Base-by-base conservation (phyloP, 30 jellyfish, hydroid and myxozoan genomes). In the Aurelia sp. region DNA sequence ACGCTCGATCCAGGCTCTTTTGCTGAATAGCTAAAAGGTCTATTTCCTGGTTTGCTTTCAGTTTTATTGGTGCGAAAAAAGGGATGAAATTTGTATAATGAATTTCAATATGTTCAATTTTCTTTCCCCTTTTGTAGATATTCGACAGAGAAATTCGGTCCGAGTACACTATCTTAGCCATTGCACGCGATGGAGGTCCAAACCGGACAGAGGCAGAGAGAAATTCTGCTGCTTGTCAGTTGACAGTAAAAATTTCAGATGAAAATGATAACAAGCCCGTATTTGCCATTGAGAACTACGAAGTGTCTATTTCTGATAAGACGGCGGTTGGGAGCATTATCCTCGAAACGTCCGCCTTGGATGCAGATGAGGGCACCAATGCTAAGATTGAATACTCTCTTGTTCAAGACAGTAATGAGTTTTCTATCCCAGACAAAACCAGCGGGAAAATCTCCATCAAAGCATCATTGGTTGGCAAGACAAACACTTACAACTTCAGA, bases 101-200 rank as follows among this genome's bases (percentile, higher is more conserved):
- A 2, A 27, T 27, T 38, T 38, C 7, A 13, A 0, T 44, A 16
- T 44, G 13, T 8, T 44, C 15, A 44, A 5, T 44, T 44, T 44
- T 44, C 55, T 3, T 44, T 13, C 15, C 15, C 55, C 9, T 44
- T 44, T 44, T 44, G 3, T 16, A 88, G 88, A 67, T 73, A 55
- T 90, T 95, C 77, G 98, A 95, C 63, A 92, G 99, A 30, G 99
- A 95, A 69, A 71, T 75, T 41, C 78, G 86, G 51, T 74, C 92
- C 10, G 73, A 81, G 20, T 85, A 95, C 73, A 90, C 95, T 30
- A 89, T 95, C 40, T 64, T 95, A n/a, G 97, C 81, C 6, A 95
- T 95, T 63, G 99, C 99, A 9, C 86, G 86, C 9, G 99, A 95
- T 75, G 99, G 99, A 31, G 99, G 99, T 58, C 91, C 91, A 12